Conservation (phyloP, 2,888 invertebrate species). For the Orthosia cruda region DNA sequence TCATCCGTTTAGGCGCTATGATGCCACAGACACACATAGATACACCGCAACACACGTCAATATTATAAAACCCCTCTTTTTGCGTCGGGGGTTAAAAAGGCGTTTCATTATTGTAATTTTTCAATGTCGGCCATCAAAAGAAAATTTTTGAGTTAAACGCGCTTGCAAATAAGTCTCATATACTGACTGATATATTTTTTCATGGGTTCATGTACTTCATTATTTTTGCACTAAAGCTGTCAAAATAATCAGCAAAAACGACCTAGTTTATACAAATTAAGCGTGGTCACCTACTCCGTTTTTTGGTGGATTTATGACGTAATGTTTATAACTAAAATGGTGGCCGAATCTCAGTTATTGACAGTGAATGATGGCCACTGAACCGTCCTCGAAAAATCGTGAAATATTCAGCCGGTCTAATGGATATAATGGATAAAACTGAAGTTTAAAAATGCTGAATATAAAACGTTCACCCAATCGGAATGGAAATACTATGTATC, state of each 20-base stretch:
- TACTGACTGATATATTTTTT: not conserved
- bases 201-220: no score
- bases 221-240: not conserved
- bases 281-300: no score
- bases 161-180: not conserved
- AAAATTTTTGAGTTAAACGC: not conserved
- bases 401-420: conserved; percentile 47
- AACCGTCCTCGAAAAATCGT: conserved; percentile 13
- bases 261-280: no score
- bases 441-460: conserved; percentile 57
- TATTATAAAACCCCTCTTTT: no score
- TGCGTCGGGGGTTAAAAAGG: no score
- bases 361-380: conserved; percentile 22
- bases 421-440: conserved; percentile 38
- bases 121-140: not conserved
- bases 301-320: not conserved
- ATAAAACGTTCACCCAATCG: conserved; percentile 46
- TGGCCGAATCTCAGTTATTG: conserved; percentile 20
- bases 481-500: conserved; percentile 36
- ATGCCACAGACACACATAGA: no score
- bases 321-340: not conserved
- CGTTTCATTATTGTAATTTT: no score
- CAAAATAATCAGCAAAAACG: not conserved
- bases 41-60: no score
- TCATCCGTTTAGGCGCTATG: no score